Evolutionary conservation across 2,888 invertebrate genomes (phyloP).

Genomic region (Cerastis leucographa): DNA sequence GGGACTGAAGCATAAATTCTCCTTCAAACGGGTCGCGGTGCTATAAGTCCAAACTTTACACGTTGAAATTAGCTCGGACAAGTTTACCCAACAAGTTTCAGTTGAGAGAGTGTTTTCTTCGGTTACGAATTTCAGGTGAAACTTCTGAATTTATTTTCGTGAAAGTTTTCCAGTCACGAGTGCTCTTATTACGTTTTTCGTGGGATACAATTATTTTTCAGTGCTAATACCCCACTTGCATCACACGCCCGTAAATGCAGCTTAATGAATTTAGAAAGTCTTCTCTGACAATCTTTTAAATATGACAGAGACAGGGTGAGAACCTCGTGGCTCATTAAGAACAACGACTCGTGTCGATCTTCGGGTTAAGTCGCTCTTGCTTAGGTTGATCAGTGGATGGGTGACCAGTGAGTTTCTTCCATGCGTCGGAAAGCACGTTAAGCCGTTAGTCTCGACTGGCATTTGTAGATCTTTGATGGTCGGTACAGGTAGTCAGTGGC

Average conservation of each 20-base stretch:
- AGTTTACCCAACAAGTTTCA: conserved; percentile 53
- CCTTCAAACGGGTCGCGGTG: conserved; percentile 44
- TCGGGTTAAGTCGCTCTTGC: no score
- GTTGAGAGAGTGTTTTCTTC: conserved; percentile 54
- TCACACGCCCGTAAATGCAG: neutral
- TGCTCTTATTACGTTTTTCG: conserved; percentile 3
- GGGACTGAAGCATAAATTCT: conserved; percentile 53
- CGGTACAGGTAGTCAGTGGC: no score
- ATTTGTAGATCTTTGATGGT: no score
- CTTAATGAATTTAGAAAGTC: no score
- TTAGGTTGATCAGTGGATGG: no score
- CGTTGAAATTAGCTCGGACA: conserved; percentile 59
- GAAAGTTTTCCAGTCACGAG: conserved; percentile 27
- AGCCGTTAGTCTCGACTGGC: no score
- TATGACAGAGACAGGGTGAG: no score
- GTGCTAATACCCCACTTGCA: neutral
- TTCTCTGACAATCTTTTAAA: no score
- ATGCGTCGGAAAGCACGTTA: no score
- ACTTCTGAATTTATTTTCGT: conserved; percentile 53
- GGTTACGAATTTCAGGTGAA: conserved; percentile 49
- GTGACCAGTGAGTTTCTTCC: no score
- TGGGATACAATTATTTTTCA: neutral
- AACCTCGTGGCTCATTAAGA: no score
- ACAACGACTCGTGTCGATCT: no score
- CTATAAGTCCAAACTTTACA: conserved; percentile 61